A percentile compares a stretch with the other conserved stretches of the same genome.
Evolutionary conservation across 2,797 vertebrate species (phyloP).

Genomic region (Anas bernieri): DNA sequence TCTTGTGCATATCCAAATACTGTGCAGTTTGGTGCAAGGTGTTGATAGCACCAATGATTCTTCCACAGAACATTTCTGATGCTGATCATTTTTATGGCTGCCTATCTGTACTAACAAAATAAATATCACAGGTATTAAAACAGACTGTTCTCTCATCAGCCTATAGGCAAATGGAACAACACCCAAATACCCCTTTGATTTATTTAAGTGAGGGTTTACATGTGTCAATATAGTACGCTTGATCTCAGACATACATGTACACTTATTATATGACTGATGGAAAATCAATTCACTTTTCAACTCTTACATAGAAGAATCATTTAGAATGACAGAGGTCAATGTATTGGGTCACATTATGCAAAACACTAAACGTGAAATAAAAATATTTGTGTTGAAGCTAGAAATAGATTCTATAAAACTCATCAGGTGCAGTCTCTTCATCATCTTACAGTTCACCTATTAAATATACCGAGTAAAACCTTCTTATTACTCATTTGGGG

Average conservation of each 20-base stretch:
- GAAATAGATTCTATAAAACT: background rate
- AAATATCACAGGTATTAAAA: slow-evolving; percentile 1
- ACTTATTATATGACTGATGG: slow-evolving; percentile 74
- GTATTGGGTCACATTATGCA: slow-evolving; percentile 63
- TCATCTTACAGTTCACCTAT: background rate
- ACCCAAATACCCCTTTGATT: slow-evolving; percentile 17
- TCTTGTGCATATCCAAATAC: background rate
- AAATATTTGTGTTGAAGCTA: slow-evolving; percentile 18
- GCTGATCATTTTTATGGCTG: background rate
- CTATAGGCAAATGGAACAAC: background rate
- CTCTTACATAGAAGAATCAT: slow-evolving; percentile 76
- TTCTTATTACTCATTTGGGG: background rate
- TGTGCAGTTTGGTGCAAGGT: background rate
- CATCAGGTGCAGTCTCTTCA: background rate
- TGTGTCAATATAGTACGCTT: background rate
- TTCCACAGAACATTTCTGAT: slow-evolving; percentile 9
- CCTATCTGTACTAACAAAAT: background rate
- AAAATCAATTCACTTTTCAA: slow-evolving; percentile 81
- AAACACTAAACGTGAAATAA: slow-evolving; percentile 62
- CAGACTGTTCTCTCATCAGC: background rate
- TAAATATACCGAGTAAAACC: background rate
- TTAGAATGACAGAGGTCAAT: slow-evolving; percentile 78
- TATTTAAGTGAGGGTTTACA: slow-evolving; percentile 34
- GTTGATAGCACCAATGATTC: background rate
- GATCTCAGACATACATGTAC: background rate